These are phyloP conservation scores for Papilio machaon DNA, from an alignment of 1,140 invertebrate species.

Conservation along the genomic window DNA sequence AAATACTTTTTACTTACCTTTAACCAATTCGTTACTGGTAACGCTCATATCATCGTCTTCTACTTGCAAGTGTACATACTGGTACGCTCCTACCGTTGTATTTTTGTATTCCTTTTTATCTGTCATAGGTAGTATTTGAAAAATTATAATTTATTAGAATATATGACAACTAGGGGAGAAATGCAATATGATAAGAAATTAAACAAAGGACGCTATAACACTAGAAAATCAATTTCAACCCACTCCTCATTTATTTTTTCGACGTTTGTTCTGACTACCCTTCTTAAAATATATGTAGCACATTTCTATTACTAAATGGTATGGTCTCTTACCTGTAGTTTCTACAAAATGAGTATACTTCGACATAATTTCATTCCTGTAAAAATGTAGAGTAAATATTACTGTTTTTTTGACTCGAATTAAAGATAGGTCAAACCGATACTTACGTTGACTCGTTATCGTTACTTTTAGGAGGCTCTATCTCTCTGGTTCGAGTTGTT, in stretches of 20 bases:
- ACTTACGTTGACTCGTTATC: conserved; percentile 49
- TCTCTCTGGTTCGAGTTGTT: conserved; percentile 31
- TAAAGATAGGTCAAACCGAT: conserved; percentile 6
- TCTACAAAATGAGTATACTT: conserved; percentile 52
- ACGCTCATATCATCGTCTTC: conserved; percentile 42
- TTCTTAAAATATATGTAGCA: too few species aligned
- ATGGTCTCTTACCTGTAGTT: conserved; percentile 41
- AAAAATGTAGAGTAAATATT: conserved; percentile 38
- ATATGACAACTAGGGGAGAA: too few species aligned
- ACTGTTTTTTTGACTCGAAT: neutral
- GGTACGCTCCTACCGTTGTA: neutral
- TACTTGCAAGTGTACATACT: conserved; percentile 7
- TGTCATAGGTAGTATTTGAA: neutral
- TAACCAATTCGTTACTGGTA: conserved; percentile 45
- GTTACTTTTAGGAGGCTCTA: conserved; percentile 41
- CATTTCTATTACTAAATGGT: neutral
- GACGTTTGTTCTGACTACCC: too few species aligned
- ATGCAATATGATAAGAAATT: too few species aligned
- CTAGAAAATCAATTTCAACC: too few species aligned
- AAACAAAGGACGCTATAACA: too few species aligned
- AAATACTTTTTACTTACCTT: conserved; percentile 19
- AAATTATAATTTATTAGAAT: too few species aligned
- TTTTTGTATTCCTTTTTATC: neutral
- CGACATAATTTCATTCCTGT: conserved; percentile 50
- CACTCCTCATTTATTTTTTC: too few species aligned